Evolutionary conservation across 2,113 vertebrate species (phyloP).

Genomic region (Psophia crepitans): DNA sequence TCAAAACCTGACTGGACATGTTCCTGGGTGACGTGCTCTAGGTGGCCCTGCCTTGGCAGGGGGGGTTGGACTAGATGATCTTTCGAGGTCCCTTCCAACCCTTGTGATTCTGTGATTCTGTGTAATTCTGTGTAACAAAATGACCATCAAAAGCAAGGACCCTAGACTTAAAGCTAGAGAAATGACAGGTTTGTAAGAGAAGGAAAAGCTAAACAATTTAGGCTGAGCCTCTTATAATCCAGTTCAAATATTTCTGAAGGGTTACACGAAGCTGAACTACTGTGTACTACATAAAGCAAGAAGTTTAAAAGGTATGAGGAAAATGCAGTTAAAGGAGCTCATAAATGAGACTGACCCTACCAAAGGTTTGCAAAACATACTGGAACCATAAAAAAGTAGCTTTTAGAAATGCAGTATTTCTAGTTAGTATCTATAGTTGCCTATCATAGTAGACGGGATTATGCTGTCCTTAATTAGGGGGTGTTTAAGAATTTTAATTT

Average conservation of each 20-base stretch:
- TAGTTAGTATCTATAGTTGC: slow-evolving; percentile 52
- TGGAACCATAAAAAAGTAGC: slow-evolving; percentile 54
- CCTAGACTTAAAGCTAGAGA: not conserved
- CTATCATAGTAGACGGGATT: not conserved
- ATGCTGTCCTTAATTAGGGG: slow-evolving; percentile 50
- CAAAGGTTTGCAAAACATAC: slow-evolving; percentile 65
- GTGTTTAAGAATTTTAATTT: slow-evolving; percentile 61
- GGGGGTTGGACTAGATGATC: no score
- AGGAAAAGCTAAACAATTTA: slow-evolving; percentile 25
- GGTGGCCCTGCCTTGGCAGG: no score
- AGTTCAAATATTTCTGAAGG: slow-evolving; percentile 44
- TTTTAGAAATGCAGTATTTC: slow-evolving; percentile 37
- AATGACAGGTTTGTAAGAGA: slow-evolving; percentile 22
- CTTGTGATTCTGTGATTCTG: no score
- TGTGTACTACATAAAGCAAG: slow-evolving; percentile 39
- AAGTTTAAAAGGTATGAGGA: slow-evolving; percentile 63
- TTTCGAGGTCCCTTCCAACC: no score
- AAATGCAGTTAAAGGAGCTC: slow-evolving; percentile 69
- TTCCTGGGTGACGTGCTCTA: no score
- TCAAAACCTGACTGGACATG: no score
- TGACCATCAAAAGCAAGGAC: not conserved
- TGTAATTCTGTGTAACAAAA: no score
- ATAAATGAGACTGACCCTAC: slow-evolving; percentile 68
- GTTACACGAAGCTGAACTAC: slow-evolving; percentile 38
- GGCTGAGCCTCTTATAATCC: slow-evolving; percentile 52